Percentiles rank a stretch among this genome's conserved stretches.
These are phyloP conservation scores for Cyanoderma ruficeps DNA, from an alignment of 2,113 vertebrate species.

Conservation along the genomic window DNA sequence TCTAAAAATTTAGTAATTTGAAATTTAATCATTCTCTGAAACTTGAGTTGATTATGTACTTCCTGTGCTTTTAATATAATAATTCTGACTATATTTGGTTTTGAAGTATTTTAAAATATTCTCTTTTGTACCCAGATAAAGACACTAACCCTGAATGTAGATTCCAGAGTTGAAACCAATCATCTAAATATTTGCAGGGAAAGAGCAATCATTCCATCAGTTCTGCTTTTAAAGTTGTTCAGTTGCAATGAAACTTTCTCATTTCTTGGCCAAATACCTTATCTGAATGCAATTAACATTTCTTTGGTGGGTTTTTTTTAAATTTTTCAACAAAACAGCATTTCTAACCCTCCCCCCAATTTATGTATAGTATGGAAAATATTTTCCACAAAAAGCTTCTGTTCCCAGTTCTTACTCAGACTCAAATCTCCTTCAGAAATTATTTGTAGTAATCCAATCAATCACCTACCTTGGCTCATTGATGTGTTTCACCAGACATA, in stretches of 20 bases:
- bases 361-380: background rate
- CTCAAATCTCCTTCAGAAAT: background rate
- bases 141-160: background rate
- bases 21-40: background rate
- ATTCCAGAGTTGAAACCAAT: background rate
- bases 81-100: background rate
- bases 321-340: background rate
- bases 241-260: background rate
- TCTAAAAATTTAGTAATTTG: background rate
- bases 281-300: background rate
- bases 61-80: background rate
- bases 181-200: background rate
- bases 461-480: background rate
- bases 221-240: background rate
- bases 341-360: background rate
- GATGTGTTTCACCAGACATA: background rate
- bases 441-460: background rate
- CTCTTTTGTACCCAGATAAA: background rate
- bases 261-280: background rate
- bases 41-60: background rate
- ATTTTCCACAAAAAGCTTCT: background rate
- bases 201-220: background rate
- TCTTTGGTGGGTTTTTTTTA: background rate
- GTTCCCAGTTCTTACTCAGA: background rate
- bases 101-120: background rate